phyloP scores from a whole-genome alignment of 2,797 vertebrate genomes.

The Sebastes steindachneri region DNA sequence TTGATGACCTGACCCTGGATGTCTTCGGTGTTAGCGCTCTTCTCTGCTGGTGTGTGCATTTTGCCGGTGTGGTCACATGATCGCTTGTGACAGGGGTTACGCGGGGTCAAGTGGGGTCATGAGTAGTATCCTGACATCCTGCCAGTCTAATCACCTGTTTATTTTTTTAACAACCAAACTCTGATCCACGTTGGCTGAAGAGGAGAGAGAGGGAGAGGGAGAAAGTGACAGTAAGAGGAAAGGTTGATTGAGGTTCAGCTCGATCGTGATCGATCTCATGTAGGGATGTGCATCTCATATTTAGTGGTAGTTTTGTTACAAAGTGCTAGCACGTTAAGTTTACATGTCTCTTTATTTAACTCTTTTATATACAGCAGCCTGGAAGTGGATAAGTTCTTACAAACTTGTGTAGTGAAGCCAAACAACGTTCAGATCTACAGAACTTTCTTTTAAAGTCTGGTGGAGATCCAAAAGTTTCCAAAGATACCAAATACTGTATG shows the following conservation, averaged over 20 bases:
- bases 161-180: slow-evolving; percentile 74
- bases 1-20: background rate
- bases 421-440: background rate
- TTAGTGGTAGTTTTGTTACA: background rate
- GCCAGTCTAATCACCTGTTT: slow-evolving; percentile 80
- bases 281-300: background rate
- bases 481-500: background rate
- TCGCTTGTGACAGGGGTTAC: slow-evolving; percentile 83
- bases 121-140: slow-evolving; percentile 81
- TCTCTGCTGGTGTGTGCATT: background rate
- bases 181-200: slow-evolving; percentile 32
- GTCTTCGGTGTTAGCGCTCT: background rate
- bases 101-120: slow-evolving; percentile 86
- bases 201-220: slow-evolving; percentile 1
- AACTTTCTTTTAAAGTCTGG: background rate
- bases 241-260: slow-evolving; percentile 43
- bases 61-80: slow-evolving; percentile 79
- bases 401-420: background rate
- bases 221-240: slow-evolving; percentile 45
- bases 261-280: slow-evolving; percentile 4
- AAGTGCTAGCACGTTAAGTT: background rate
- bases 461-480: background rate
- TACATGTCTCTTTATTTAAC: background rate
- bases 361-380: background rate
- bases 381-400: background rate